A percentile compares a stretch with the other conserved stretches of the same genome.
These are phyloP conservation scores for Sebastes hopkinsi DNA, from an alignment of 2,797 vertebrate species.

Conservation along the genomic window DNA sequence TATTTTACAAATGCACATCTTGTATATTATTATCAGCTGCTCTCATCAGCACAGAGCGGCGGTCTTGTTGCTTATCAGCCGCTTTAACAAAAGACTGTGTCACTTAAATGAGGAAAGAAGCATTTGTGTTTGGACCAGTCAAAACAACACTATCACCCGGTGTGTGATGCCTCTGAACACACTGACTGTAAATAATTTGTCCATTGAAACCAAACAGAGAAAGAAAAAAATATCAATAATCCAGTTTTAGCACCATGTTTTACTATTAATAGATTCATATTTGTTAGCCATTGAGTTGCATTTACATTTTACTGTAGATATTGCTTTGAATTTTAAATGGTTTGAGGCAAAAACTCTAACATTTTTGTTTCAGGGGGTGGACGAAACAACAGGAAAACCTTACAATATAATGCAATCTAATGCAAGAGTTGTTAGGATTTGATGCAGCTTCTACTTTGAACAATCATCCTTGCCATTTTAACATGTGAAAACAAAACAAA, in stretches of 20 bases:
- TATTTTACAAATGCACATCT: slow-evolving; percentile 81
- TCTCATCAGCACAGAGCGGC: slow-evolving; percentile 48
- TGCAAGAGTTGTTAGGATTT: neutral
- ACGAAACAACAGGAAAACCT: neutral
- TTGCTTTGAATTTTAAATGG: neutral
- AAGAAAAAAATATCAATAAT: neutral
- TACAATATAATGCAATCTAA: neutral
- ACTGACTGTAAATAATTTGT: neutral
- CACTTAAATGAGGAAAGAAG: slow-evolving; percentile 60
- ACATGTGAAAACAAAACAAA: neutral
- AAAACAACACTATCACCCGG: slow-evolving; percentile 16
- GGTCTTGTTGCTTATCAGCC: slow-evolving; percentile 53
- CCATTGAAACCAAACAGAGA: neutral
- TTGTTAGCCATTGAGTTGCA: neutral
- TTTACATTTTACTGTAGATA: neutral
- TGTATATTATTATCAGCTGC: slow-evolving; percentile 74
- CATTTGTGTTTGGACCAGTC: slow-evolving; percentile 34
- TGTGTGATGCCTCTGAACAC: neutral
- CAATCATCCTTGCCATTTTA: neutral
- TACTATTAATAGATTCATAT: neutral
- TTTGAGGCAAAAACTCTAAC: neutral
- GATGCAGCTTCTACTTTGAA: neutral
- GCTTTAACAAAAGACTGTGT: slow-evolving; percentile 51
- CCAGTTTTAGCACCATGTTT: neutral
- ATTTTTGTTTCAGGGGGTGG: neutral